Evolutionary conservation across 2,888 invertebrate genomes (phyloP), one percentile per base, ranked within the genome.

Genomic region (Herminia tarsipennalis): DNA sequence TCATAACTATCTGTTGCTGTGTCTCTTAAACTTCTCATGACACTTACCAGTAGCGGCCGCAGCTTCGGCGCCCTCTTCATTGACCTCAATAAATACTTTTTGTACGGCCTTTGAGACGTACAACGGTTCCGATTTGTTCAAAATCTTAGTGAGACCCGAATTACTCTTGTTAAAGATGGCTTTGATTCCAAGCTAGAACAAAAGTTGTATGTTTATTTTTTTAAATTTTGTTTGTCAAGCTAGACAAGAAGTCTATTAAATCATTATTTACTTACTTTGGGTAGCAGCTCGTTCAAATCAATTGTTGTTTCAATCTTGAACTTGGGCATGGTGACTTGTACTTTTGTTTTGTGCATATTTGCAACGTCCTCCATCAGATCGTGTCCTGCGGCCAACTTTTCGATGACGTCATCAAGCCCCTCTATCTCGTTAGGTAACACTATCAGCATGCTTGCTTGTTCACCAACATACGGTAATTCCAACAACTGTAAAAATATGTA

Each of bases 11-110:
- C 18, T 34, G 24, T 27, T 41, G 17, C 18, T 12, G 22, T 28
- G n/a, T 27, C 14, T 21, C 36, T 18, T 14, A 17, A 24, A 43
- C 5, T 24, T 13, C 12, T 14, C 8, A 25, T 21, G 9, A 24
- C 38, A 86, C 93, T 92, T 86, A 96, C 96, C 95, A 39, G 96
- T 96, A 9, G 96, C 96, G 2, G 97, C 96, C 25, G 97, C 95
- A 0, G 96, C 96, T 74, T 97, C 97, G 1, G 96, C 95, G 0
- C 98, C 98, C 72, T 97, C 95, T 76, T 98, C 98, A 77, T 96
- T 95, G 0, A 98, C 95, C 71, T 96, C 95, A 64, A 98, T 95
- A 70, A 95, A 96, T 0, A 96, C 95, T 77, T 97, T 97, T 73
- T 98, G 97, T 0, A 96, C 78, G 1, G 95, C 95, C 73, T 95